Conservation (phyloP, 2,797 vertebrate genomes). For the Spea hammondii region DNA sequence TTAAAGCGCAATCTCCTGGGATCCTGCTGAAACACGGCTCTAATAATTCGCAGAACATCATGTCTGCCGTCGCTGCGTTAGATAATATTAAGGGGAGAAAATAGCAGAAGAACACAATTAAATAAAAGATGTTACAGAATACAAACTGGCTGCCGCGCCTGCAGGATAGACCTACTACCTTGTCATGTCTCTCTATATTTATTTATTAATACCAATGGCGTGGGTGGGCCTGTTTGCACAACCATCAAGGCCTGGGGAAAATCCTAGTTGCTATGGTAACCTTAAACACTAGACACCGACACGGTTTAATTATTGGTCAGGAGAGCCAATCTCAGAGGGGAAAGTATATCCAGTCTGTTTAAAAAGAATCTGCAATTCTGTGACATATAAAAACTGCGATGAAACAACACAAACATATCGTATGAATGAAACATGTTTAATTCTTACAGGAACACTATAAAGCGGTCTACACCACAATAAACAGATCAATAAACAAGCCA, state of each 20-base stretch:
- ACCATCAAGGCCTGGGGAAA: slow-evolving; percentile 43
- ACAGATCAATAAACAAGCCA: too few species aligned
- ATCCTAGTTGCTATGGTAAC: slow-evolving; percentile 49
- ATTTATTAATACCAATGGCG: slow-evolving; percentile 42
- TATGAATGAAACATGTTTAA: too few species aligned
- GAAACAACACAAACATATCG: too few species aligned
- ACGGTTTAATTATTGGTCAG: slow-evolving; percentile 44
- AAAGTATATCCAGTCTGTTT: slow-evolving; percentile 19
- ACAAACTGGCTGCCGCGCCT: neutral
- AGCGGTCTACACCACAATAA: too few species aligned
- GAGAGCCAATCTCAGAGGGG: slow-evolving; percentile 28
- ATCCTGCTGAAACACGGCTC: too few species aligned
- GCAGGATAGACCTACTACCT: neutral
- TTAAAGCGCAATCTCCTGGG: too few species aligned
- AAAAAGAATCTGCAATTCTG: neutral
- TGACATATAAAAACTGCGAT: too few species aligned
- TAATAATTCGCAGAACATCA: too few species aligned
- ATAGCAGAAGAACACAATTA: neutral
- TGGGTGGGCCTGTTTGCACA: slow-evolving; percentile 47
- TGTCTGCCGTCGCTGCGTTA: too few species aligned
- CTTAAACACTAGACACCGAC: slow-evolving; percentile 45
- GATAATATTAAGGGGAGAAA: neutral
- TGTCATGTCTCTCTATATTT: slow-evolving; percentile 31
- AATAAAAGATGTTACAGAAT: neutral
- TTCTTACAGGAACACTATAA: too few species aligned